Conservation (phyloP, 2,113 vertebrate species). For the Serilophus lunatus region DNA sequence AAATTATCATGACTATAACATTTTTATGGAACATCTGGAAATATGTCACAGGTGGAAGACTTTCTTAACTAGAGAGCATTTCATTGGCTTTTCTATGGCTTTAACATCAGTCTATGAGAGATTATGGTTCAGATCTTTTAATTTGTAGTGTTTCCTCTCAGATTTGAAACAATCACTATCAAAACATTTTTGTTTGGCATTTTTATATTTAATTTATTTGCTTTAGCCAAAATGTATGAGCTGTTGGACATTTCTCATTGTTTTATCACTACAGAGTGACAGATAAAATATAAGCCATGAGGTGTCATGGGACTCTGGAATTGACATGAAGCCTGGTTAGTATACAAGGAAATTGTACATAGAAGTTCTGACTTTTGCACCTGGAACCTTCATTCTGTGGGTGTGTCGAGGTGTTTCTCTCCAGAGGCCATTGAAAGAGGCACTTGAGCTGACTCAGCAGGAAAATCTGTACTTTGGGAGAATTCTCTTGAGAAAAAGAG, state of each 20-base stretch:
- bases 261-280: neutral
- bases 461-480: neutral
- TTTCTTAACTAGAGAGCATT: neutral
- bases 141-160: neutral
- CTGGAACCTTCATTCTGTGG: neutral
- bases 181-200: neutral
- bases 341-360: neutral
- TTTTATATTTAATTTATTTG: neutral
- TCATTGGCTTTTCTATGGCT: neutral
- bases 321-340: neutral
- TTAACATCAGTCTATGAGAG: neutral
- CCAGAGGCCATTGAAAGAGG: neutral
- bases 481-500: neutral
- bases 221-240: neutral
- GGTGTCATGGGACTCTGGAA: neutral
- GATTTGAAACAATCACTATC: neutral
- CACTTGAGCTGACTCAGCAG: neutral
- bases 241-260: neutral
- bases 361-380: neutral
- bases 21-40: neutral
- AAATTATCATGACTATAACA: neutral
- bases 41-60: neutral
- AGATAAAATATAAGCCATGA: neutral
- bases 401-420: neutral
- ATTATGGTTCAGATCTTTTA: neutral